phyloP scores from a whole-genome alignment of 2,797 vertebrate species.

The Gymnoscopelus microlampas region DNA sequence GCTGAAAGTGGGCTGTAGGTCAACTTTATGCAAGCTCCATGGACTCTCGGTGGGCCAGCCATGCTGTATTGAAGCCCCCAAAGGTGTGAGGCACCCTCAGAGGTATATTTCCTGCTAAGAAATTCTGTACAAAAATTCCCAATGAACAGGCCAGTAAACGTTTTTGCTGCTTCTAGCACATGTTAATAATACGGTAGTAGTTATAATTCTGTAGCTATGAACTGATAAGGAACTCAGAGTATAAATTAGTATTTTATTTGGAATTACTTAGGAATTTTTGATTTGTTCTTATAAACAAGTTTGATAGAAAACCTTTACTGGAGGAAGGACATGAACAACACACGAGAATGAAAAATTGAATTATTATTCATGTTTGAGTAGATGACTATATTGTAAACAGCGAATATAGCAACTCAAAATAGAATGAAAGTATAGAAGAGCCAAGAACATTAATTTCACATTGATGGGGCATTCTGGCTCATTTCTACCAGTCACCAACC shows the following conservation, averaged over 20 bases:
- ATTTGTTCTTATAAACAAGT: conserved; percentile 62
- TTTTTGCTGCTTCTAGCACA: too few relatives aligned
- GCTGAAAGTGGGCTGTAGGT: too few relatives aligned
- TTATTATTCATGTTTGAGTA: conserved; percentile 25
- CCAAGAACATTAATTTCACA: conserved; percentile 21
- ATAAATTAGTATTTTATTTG: conserved; percentile 72
- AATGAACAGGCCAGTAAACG: too few relatives aligned
- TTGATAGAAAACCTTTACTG: conserved; percentile 65
- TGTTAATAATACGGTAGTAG: too few relatives aligned
- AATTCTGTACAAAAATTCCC: too few relatives aligned
- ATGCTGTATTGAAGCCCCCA: too few relatives aligned
- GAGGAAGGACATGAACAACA: conserved; percentile 16
- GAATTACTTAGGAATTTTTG: conserved; percentile 52
- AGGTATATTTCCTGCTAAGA: too few relatives aligned
- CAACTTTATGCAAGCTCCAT: too few relatives aligned
- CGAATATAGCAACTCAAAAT: background rate
- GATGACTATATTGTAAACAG: conserved; percentile 33
- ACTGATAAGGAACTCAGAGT: conserved; percentile 22
- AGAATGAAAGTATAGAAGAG: conserved; percentile 18
- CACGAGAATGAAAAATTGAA: conserved; percentile 25
- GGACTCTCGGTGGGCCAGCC: too few relatives aligned
- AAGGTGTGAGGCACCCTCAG: too few relatives aligned
- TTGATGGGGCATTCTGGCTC: conserved; percentile 13
- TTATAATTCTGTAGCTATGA: background rate
- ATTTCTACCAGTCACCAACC: conserved; percentile 1